Base-by-base conservation (phyloP, 2,113 vertebrate genomes). In the Cercocebus atys region DNA sequence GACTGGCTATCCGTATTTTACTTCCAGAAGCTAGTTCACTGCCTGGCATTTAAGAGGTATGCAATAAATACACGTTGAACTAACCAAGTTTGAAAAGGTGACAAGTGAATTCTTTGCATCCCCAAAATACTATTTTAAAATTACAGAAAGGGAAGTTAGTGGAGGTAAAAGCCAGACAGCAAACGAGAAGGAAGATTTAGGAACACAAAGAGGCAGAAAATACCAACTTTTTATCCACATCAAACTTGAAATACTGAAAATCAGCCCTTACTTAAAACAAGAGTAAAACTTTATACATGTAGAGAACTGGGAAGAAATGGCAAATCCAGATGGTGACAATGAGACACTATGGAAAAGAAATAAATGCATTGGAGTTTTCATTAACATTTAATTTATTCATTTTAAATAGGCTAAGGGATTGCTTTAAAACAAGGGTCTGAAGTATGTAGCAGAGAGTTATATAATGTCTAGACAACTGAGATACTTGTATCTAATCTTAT, bases 381-480 rank as follows among this genome's bases (percentile, higher is more conserved):
- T 57, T 96, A 95, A 78, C 81, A 76, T 93, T 90, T 91, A 14
- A 66, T 90, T 90, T 80, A 45, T 88, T 89, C 66, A 82, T 83
- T 66, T 85, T 84, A 72, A 76, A 88, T 55, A 75, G 32, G 72
- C 78, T 70, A 93, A 78, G 85, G 57, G 95, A 79, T 70, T 93
- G 43, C 76, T 97, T 81, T 97, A 98, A 96, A 98, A 88, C 85
- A 97, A 97, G 35, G 61, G 92, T 95, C 94, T 86, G 91, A 94
- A 87, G 57, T 94, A 94, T 85, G 25, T 25, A 87, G 81, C 61
- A 88, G 40, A 90, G 64, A 66, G 66, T 97, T 97, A 88, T 94
- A 98, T 90, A 97, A 95, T 84, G 95, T 81, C 82, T 84, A 98
- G 97, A 97, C 38, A 68, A 96, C 45, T 35, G 35, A 94, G 78